Evolutionary conservation across 2,113 vertebrate genomes (phyloP), one percentile per base, ranked within the genome.

Genomic region (Scomber japonicus): DNA sequence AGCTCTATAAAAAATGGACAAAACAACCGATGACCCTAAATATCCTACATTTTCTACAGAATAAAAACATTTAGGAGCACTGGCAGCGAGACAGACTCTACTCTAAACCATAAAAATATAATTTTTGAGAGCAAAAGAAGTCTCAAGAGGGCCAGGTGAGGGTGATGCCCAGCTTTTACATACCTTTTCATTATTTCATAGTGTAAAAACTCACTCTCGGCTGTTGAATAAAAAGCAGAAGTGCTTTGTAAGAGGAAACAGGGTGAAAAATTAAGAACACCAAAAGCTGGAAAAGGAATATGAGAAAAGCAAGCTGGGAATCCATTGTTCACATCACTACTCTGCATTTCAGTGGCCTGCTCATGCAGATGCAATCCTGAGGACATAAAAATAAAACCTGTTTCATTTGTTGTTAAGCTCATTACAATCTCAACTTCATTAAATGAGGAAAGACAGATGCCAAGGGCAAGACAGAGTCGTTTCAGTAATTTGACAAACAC

Each of bases 371-470:
- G 68, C 69, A 68, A 78, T 80, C 59, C 75, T 5, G 68, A 68
- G 68, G 63, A 69, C 61, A 57, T 65, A 81, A 53, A 78, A 85
- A 84, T 61, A 78, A 84, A 85, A 75, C 35, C 64, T 2, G 56
- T 80, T 89, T 81, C 59, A 80, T 91, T 88, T 78, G 68, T 67
- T 84, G 61, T 69, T 79, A 62, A 88, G 70, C 83, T 86, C 80
- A 85, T 90, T 90, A 80, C 67, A 78, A 80, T 75, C 78, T 76
- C 61, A 55, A 80, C 74, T 89, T 87, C 84, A 89, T 90, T 89
- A 88, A 85, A 35, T n/a, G 59, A 85, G 78, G 11, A 49, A 50
- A 86, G 78, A 79, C 14, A 82, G 50, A 79, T 82, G 75, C 80
- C 78, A 55, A 82, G 69, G 80, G 81, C 81, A 62, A 73, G 14